Evolutionary conservation across 2,797 vertebrate species (phyloP).

Genomic region (Syngnathus acus): DNA sequence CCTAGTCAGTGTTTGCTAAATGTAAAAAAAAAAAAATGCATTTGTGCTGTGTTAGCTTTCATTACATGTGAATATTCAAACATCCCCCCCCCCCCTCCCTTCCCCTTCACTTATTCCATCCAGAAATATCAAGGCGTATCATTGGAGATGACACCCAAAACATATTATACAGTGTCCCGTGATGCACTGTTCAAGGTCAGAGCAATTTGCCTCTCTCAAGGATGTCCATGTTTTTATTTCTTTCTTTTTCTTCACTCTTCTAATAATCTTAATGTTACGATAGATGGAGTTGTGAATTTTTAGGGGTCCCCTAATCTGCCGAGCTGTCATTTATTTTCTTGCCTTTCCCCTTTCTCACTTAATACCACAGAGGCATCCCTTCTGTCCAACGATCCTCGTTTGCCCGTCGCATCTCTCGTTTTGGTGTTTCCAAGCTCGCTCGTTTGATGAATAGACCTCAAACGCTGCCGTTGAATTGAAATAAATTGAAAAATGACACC

Average conservation of each 20-base stretch:
- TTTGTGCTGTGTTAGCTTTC: slow-evolving; percentile 49
- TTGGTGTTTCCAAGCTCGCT: not conserved
- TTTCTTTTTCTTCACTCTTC: slow-evolving; percentile 31
- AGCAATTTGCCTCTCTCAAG: slow-evolving; percentile 68
- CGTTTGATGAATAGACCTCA: not conserved
- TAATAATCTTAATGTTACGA: slow-evolving; percentile 38
- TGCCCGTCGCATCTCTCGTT: slow-evolving; percentile 47
- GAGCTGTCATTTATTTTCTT: slow-evolving; percentile 25
- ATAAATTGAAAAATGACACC: not conserved
- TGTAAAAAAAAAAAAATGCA: slow-evolving; percentile 35
- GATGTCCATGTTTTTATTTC: slow-evolving; percentile 50
- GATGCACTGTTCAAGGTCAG: slow-evolving; percentile 80
- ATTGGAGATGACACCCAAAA: slow-evolving; percentile 81
- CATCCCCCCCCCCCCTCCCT: slow-evolving; percentile 57
- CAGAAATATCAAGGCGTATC: slow-evolving; percentile 80
- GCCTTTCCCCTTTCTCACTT: slow-evolving; percentile 28
- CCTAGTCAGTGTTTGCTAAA: slow-evolving; percentile 42
- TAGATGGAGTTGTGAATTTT: slow-evolving; percentile 27
- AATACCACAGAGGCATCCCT: slow-evolving; percentile 34
- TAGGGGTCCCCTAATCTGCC: slow-evolving; percentile 43
- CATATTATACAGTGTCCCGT: slow-evolving; percentile 79
- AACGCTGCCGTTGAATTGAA: not conserved
- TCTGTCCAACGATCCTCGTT: slow-evolving; percentile 29
- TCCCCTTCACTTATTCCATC: slow-evolving; percentile 71
- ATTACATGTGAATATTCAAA: slow-evolving; percentile 64